Evolutionary conservation across 2,113 vertebrate genomes (phyloP), one percentile per base, ranked within the genome.

Genomic region (Panthera uncia): DNA sequence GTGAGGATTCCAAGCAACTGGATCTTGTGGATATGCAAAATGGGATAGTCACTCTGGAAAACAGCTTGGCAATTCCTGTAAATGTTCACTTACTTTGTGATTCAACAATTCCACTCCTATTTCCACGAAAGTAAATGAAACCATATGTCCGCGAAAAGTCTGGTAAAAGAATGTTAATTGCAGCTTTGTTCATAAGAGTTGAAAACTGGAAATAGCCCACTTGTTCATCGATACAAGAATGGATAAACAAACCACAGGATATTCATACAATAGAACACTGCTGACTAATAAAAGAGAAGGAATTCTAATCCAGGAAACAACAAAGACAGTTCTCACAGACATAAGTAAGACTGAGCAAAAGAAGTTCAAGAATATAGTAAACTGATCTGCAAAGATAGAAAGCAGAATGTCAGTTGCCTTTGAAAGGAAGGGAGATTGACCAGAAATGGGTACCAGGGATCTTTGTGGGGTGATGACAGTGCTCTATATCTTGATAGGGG

Each of bases 41-140:
- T 63, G 83, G 61, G 15, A 23, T 2, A 36, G 25, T 38, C 27
- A 23, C 25, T 33, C 61, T 74, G 36, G 31, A 69, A 68, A 94
- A 81, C 2, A 31, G 50, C 61, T 74, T 93, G 61, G 61, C 57
- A 73, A 50, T 85, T 88, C 50, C 31, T 69, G 31, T 36, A 91
- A 81, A 41, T 29, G 21, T 14, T 82, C 31, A 27, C 61, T 92
- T 68, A 31, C 50, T n/a, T 78, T 89, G 61, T 23, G 69, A 95
- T 41, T 36, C 74, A 74, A 45, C 55, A 76, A 57, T 71, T 95
- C 21, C 33, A 71, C 27, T 90, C 16, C 18, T 36, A 48, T 13
- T 85, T 76, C 33, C 79, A 86, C 79, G 27, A 80, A 86, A 89
- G 83, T 88, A 81, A 89, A 86, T 50, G 45, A 94, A 95, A 95